Conservation (phyloP, 1,140 invertebrate species). For the Cyclina sinensis region DNA sequence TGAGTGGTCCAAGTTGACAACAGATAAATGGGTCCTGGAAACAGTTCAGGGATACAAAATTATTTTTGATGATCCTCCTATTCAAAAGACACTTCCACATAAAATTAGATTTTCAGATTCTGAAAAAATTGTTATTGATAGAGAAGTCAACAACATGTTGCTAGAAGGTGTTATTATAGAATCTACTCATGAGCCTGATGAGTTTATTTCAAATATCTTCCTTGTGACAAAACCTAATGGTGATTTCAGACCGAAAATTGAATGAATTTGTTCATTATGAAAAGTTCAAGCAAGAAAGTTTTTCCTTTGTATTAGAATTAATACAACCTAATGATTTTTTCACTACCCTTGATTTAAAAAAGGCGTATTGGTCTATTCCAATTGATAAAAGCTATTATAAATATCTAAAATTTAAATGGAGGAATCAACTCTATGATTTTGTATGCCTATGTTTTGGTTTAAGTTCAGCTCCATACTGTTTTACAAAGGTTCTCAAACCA, state of each 20-base stretch:
- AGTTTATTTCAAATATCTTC: neutral
- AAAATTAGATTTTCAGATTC: slow-evolving; percentile 12
- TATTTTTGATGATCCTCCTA: slow-evolving; percentile 26
- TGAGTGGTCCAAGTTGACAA: slow-evolving; percentile 8
- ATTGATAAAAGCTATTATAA: slow-evolving; percentile 9
- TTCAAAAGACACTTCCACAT: neutral
- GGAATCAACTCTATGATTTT: neutral
- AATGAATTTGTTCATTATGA: slow-evolving; percentile 70
- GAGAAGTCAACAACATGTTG: neutral
- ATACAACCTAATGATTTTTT: slow-evolving; percentile 56
- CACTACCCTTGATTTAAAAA: slow-evolving; percentile 24
- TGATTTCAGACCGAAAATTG: slow-evolving; percentile 41
- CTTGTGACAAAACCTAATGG: slow-evolving; percentile 63
- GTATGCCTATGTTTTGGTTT: slow-evolving; percentile 36
- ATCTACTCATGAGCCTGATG: neutral
- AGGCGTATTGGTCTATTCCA: slow-evolving; percentile 46
- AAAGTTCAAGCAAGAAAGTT: slow-evolving; percentile 70
- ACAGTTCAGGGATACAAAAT: slow-evolving; percentile 35
- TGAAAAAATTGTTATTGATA: slow-evolving; percentile 11
- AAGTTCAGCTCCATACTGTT: slow-evolving; percentile 8
- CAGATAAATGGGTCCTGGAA: slow-evolving; percentile 20
- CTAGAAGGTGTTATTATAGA: neutral
- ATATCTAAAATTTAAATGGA: slow-evolving; percentile 43
- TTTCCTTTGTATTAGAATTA: slow-evolving; percentile 45
- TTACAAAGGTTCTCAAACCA: slow-evolving; percentile 16